A percentile compares a stretch with the other conserved stretches of the same genome.
phyloP scores from a whole-genome alignment of 2,888 invertebrate genomes.

The Neoitamus cyanurus region DNA sequence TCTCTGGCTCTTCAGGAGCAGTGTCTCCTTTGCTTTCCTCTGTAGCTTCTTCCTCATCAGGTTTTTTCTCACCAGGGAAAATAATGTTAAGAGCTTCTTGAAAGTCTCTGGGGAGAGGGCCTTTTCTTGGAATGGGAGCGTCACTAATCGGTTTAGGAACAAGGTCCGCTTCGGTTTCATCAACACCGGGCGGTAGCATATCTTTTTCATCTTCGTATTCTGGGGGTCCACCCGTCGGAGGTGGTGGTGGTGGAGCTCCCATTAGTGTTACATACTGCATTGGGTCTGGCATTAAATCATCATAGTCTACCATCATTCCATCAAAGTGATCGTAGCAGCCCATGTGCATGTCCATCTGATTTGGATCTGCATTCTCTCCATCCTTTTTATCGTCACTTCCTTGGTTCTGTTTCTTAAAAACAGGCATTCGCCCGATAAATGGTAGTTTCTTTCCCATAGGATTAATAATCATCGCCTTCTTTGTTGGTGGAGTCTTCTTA shows the following conservation, averaged over 20 bases:
- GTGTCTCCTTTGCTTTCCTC: not conserved
- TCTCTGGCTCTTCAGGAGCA: not conserved
- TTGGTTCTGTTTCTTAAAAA: conserved; percentile 73
- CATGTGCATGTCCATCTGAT: conserved; percentile 29
- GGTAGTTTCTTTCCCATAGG: conserved; percentile 76
- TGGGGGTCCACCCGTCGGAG: conserved; percentile 58
- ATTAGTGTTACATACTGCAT: conserved; percentile 65
- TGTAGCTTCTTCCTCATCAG: conserved; percentile 55
- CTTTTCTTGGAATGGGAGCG: conserved; percentile 66
- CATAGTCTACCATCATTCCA: conserved; percentile 64
- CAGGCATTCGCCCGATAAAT: conserved; percentile 87
- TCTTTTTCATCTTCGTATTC: conserved; percentile 55
- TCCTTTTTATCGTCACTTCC: conserved; percentile 52
- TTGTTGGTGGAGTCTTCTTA: conserved; percentile 58
- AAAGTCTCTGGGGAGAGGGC: conserved; percentile 70
- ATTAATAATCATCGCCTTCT: conserved; percentile 54
- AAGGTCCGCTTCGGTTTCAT: conserved; percentile 64
- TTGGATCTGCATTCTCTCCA: conserved; percentile 51
- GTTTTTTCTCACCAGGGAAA: conserved; percentile 69
- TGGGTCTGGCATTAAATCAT: conserved; percentile 67
- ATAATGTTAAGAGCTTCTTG: conserved; percentile 73
- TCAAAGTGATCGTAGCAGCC: conserved; percentile 64
- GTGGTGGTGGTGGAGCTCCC: conserved; percentile 64
- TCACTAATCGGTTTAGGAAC: conserved; percentile 66
- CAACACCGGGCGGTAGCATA: conserved; percentile 64